phyloP scores from a whole-genome alignment of 2,797 vertebrate species.

The Sarcophilus harrisii region DNA sequence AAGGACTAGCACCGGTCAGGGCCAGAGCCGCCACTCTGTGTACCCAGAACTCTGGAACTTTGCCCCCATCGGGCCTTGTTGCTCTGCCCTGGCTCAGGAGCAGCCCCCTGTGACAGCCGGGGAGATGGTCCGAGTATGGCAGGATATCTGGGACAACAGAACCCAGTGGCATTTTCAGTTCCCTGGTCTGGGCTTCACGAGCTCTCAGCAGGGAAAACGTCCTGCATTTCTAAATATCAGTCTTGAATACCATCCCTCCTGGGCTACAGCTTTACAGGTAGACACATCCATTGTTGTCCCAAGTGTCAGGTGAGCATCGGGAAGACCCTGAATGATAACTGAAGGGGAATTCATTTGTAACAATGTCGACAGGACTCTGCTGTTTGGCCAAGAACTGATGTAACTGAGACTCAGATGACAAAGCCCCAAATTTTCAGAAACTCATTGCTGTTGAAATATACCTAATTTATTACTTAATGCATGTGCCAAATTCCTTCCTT shows the following conservation, averaged over 20 bases:
- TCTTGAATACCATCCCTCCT: not conserved
- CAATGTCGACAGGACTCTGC: not conserved
- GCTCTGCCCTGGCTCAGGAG: not conserved
- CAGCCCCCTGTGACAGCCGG: not conserved
- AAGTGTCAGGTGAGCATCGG: rapidly evolving
- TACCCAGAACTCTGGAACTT: not conserved
- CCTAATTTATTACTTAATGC: not conserved
- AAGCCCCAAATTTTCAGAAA: not conserved
- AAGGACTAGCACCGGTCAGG: not conserved
- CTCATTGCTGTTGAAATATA: not conserved
- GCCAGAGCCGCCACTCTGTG: not conserved
- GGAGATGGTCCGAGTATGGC: not conserved
- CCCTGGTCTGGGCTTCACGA: not conserved
- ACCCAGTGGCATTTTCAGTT: not conserved
- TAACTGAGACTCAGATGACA: not conserved
- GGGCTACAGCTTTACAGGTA: not conserved
- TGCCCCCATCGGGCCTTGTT: not conserved
- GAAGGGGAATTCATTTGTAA: not conserved
- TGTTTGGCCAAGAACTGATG: not conserved
- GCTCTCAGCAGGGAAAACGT: not conserved
- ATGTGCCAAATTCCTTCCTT: not conserved
- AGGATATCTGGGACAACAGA: not conserved
- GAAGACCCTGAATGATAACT: not conserved
- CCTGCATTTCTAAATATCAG: not conserved
- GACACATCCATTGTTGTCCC: not conserved